Percentiles rank a stretch among this genome's conserved stretches.
Evolutionary conservation across 1,140 invertebrate genomes (phyloP).

Genomic region (Ylistrum balloti): DNA sequence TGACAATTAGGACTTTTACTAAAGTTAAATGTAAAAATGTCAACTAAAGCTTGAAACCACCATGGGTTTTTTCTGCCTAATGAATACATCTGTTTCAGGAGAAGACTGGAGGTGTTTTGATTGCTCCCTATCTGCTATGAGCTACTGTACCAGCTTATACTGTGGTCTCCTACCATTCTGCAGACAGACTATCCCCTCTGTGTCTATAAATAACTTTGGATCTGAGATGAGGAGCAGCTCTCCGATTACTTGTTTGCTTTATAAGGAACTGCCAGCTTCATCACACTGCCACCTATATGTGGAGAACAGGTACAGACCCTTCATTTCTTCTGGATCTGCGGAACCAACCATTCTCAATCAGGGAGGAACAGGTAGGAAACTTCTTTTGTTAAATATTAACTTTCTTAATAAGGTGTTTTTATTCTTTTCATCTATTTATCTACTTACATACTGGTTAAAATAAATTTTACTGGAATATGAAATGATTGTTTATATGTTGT

Average conservation of each 20-base stretch:
- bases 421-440: neutral
- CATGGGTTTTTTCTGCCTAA: no score
- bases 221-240: constrained; percentile 2
- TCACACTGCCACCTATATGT: constrained; percentile 37
- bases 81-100: neutral
- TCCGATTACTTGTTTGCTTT: constrained; percentile 49
- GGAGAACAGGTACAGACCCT: neutral
- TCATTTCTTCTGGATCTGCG: constrained; percentile 17
- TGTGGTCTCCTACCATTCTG: neutral
- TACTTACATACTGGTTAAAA: neutral
- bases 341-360: neutral
- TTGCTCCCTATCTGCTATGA: neutral
- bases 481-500: neutral
- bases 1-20: no score
- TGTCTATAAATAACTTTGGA: neutral
- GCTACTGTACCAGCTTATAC: neutral
- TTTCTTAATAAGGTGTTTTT: neutral
- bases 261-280: constrained; percentile 43
- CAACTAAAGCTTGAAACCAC: no score
- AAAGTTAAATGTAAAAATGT: no score
- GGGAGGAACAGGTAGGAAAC: neutral
- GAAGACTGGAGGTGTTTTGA: neutral
- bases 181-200: neutral
- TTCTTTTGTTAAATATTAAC: neutral
- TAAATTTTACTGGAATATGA: neutral